Percentiles rank a stretch among this genome's conserved stretches.
Conservation (phyloP, 1,140 invertebrate species). For the Leptopilina clavipes region DNA sequence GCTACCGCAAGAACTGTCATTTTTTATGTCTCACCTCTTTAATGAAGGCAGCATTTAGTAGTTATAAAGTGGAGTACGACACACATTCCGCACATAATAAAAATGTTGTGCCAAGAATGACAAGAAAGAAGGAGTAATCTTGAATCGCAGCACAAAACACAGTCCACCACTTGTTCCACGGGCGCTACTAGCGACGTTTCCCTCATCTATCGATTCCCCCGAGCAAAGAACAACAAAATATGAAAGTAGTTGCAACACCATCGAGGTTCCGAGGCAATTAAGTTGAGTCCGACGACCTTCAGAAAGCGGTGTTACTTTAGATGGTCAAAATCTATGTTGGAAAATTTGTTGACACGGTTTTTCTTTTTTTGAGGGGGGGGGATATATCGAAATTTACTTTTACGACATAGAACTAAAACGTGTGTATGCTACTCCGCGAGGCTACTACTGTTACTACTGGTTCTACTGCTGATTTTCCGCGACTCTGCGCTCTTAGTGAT, state of each 20-base stretch:
- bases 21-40: slow-evolving; percentile 56
- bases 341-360: neutral
- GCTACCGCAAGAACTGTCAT: too few species aligned
- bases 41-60: slow-evolving; percentile 53
- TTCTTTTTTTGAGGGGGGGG: neutral
- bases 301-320: neutral
- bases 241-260: slow-evolving; percentile 27
- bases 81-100: slow-evolving; percentile 56
- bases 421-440: slow-evolving; percentile 47
- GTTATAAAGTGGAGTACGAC: slow-evolving; percentile 49
- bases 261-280: slow-evolving; percentile 4
- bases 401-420: slow-evolving; percentile 35
- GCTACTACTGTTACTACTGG: slow-evolving; percentile 62
- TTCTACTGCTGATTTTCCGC: slow-evolving; percentile 51
- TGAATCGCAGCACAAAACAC: slow-evolving; percentile 53
- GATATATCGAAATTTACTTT: neutral
- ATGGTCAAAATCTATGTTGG: slow-evolving; percentile 6
- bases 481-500: slow-evolving; percentile 50
- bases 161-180: slow-evolving; percentile 64
- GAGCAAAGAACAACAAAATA: slow-evolving; percentile 43
- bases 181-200: slow-evolving; percentile 62
- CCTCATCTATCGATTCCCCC: slow-evolving; percentile 64
- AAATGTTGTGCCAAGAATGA: slow-evolving; percentile 48
- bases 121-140: slow-evolving; percentile 46
- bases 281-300: slow-evolving; percentile 36